Evolutionary conservation across 1,140 invertebrate genomes (phyloP), one percentile per base, ranked within the genome.

Genomic region (Melitaea cinxia): DNA sequence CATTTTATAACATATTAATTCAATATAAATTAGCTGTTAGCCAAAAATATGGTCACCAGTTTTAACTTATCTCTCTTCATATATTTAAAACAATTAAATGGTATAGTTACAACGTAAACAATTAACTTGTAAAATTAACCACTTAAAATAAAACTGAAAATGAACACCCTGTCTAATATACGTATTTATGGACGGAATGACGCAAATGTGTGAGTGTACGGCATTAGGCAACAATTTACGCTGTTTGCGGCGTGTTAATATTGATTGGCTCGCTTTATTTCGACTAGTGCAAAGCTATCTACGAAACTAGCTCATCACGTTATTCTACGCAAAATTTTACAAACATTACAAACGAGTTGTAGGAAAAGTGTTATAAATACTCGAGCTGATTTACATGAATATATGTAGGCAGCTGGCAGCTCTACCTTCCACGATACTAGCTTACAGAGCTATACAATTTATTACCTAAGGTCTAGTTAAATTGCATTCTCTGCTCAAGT

Each of bases 221-320:
- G 86, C 86, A 89, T 90, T 90, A 90, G 88, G 88, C 86, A 89
- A 90, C 88, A 89, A 90, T 90, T 90, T 90, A 89, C 88, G 88
- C 85, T 89, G 86, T 90, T 90, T 90, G 88, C 84, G 86, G 88
- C 85, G 88, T 90, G 88, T 90, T 90, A 90, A 90, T 90, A 90
- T 90, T 90, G 88, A 90, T 90, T 89, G 85, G 88, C 83, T 85
- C 81, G 88, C 85, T 89, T 88, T 90, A 90, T 90, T 90, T 89
- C 82, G 80, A 83, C 86, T 85, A 76, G 80, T 77, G 80, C 82
- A 78, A 83, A 85, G 83, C 82, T 86, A 87, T 87, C 79, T 77
- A 74, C 78, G 76, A 77, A 86, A 86, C 78, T 77, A 78, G 72
- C 67, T 59, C 73, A 74, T 76, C 73, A 72, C 63, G 65, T 61